phyloP scores from a whole-genome alignment of 2,888 invertebrate species.

The Brachycybe producta region DNA sequence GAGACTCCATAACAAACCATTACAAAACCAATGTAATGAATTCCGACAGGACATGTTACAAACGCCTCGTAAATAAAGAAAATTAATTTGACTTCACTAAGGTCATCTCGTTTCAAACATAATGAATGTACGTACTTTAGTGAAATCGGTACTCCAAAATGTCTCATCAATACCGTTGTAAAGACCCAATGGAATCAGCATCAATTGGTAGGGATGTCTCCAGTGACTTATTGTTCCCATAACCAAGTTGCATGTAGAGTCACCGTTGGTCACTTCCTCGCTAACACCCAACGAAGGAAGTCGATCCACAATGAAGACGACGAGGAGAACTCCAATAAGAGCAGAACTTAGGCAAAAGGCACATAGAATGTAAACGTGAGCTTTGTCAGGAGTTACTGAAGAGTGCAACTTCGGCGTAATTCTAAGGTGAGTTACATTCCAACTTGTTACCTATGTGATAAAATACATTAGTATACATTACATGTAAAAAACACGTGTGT shows the following conservation, averaged over 20 bases:
- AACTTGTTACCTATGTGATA: too few species aligned
- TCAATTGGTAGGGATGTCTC: conserved; percentile 77
- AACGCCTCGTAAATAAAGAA: too few species aligned
- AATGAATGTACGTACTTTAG: too few species aligned
- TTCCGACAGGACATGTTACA: conserved; percentile 19
- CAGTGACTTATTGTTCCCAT: conserved; percentile 81
- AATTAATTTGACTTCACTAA: too few species aligned
- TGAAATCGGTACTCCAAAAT: conserved; percentile 66
- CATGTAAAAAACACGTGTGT: too few species aligned
- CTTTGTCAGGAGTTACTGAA: conserved; percentile 23
- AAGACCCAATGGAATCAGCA: conserved; percentile 84
- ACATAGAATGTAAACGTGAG: conserved; percentile 75
- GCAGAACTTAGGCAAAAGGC: conserved; percentile 81
- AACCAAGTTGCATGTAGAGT: conserved; percentile 64
- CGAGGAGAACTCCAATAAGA: conserved; percentile 67
- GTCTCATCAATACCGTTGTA: conserved; percentile 98
- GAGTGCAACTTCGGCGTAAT: too few species aligned
- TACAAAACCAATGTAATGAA: conserved; percentile 37
- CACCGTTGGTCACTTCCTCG: conserved; percentile 30
- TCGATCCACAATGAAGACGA: conserved; percentile 78
- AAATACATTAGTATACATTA: too few species aligned
- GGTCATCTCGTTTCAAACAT: too few species aligned
- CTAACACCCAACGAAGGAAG: conserved; percentile 53
- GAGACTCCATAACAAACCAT: conserved; percentile 37
- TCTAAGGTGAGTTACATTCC: too few species aligned